These are phyloP conservation scores for Invenusta paracnida DNA, from an alignment of 2,888 invertebrate genomes.

Conservation along the genomic window DNA sequence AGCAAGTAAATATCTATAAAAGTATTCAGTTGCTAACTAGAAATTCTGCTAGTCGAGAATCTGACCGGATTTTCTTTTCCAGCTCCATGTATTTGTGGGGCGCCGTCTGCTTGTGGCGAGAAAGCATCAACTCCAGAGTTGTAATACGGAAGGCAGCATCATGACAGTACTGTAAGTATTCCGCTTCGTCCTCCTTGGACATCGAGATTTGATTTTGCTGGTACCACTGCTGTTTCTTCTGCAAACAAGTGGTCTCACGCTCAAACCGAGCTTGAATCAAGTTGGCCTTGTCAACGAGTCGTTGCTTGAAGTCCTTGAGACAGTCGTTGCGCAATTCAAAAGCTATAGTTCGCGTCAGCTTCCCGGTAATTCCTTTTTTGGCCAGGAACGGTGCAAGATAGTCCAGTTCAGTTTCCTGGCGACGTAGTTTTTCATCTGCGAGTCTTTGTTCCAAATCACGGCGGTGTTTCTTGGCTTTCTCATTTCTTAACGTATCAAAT, in stretches of 20 bases:
- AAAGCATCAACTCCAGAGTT: slow-evolving; percentile 59
- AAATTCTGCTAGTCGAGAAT: slow-evolving; percentile 53
- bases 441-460: slow-evolving; percentile 41
- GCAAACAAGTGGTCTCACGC: slow-evolving; percentile 60
- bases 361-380: slow-evolving; percentile 46
- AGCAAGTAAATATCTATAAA: not conserved
- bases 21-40: not conserved
- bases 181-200: slow-evolving; percentile 60
- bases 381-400: slow-evolving; percentile 61
- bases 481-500: slow-evolving; percentile 60
- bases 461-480: slow-evolving; percentile 60
- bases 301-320: slow-evolving; percentile 53
- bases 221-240: slow-evolving; percentile 61
- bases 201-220: slow-evolving; percentile 61
- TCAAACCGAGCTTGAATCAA: slow-evolving; percentile 61
- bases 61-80: slow-evolving; percentile 54
- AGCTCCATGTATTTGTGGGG: slow-evolving; percentile 60
- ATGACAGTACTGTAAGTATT: slow-evolving; percentile 60
- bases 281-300: slow-evolving; percentile 61
- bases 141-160: slow-evolving; percentile 61
- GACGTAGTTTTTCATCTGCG: slow-evolving; percentile 56
- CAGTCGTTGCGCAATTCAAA: slow-evolving; percentile 58
- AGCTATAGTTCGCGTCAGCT: slow-evolving; percentile 48
- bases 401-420: slow-evolving; percentile 59
- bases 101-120: slow-evolving; percentile 61